Base-by-base conservation (phyloP, 2,113 vertebrate genomes). In the Burhinus bistriatus region DNA sequence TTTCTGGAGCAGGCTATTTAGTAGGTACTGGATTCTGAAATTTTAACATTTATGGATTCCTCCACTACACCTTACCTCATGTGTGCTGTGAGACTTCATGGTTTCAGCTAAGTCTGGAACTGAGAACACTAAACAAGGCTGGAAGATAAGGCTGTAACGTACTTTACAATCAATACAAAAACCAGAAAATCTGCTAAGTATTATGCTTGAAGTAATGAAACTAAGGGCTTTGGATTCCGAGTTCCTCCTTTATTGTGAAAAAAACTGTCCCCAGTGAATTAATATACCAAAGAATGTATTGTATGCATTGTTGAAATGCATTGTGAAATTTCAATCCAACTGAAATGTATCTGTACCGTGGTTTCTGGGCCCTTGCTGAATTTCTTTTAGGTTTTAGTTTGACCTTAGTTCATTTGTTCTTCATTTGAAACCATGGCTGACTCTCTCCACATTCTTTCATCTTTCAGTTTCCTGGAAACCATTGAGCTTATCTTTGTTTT, bases 391-490 rank as follows among this genome's bases (percentile, higher is more conserved):
- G 89, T 96, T 97, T 97, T 94, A 90, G 64, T 95, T 95, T 97
- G 95, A 97, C 95, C 90, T 97, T 95, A 89, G 94, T 98, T 98
- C 96, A 95, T 92, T 97, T 96, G 92, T 94, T 93, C 88, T 89
- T 97, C 90, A 97, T 94, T 93, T 95, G 93, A 96, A 97, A 82
- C 93, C 90, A 95, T 94, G 94, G 62, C 93, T 94, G 92, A 97
- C 93, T 97, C 91, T 97, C 94, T 94, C 82, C 17, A 52, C 97
- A 98, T 98, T 98, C 98, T 98, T 98, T 94, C 78, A 97, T 97
- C 96, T 97, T 97, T 89, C 66, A 95, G 97, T 98, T 98, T 96
- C 98, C 97, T 98, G 96, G 99, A 98, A 98, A 99, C 98, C 97
- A 95, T 91, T 97, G 97, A 98, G 97, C 94, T 81, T 94, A 87